These are phyloP conservation scores for Cartodere bifasciata DNA, from an alignment of 2,888 invertebrate genomes.

Conservation along the genomic window DNA sequence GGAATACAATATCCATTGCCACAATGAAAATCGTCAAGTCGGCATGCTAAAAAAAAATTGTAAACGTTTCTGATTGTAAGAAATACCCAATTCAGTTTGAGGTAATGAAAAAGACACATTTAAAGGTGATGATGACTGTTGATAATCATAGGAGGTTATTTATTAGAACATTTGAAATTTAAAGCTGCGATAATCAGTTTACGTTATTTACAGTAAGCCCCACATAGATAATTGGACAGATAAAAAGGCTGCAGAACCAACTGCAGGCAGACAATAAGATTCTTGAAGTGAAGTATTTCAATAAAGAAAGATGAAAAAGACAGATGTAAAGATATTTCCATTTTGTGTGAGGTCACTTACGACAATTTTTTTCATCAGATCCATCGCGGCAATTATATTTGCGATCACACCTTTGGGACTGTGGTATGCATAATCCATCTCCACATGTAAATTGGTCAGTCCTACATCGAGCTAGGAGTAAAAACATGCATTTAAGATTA, in stretches of 20 bases:
- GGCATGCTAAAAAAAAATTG: conserved; percentile 26
- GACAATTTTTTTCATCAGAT: conserved; percentile 53
- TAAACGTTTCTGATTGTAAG: too few relatives aligned
- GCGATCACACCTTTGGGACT: conserved; percentile 58
- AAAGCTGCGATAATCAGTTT: too few relatives aligned
- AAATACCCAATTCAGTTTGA: too few relatives aligned
- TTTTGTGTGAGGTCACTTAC: too few relatives aligned
- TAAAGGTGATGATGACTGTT: too few relatives aligned
- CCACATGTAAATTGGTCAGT: conserved; percentile 49
- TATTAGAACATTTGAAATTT: too few relatives aligned
- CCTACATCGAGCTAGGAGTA: conserved; percentile 18
- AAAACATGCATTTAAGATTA: too few relatives aligned
- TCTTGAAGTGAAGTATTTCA: too few relatives aligned
- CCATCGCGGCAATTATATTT: conserved; percentile 56
- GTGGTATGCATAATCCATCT: conserved; percentile 61
- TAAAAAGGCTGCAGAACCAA: not conserved
- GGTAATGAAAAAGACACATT: too few relatives aligned
- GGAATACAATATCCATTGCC: conserved; percentile 45
- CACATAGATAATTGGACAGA: not conserved
- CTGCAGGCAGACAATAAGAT: not conserved
- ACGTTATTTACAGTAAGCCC: conserved; percentile 15
- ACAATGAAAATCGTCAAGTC: conserved; percentile 33
- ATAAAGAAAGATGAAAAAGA: not conserved
- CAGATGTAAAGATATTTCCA: not conserved
- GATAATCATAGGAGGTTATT: too few relatives aligned